Base-by-base conservation (phyloP, 2,113 vertebrate species). In the Columbina picui region DNA sequence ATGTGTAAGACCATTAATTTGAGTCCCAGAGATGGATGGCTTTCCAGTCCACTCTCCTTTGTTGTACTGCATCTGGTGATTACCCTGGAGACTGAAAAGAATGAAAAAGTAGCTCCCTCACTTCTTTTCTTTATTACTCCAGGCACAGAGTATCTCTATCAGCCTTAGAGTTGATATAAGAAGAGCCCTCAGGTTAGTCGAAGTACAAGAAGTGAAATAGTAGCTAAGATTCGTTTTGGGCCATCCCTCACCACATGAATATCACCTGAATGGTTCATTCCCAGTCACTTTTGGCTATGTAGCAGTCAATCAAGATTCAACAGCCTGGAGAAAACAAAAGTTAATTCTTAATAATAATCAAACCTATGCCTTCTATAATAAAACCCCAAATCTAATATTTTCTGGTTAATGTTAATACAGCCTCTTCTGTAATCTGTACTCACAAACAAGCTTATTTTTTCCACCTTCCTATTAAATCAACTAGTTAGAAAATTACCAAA, bases 1-100 rank as follows among this genome's bases (percentile, higher is more conserved):
- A 41, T 41, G 30, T 93, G 27, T 91, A 90, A 89, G 34, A 67
- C 10, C 79, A 96, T 91, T 97, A 95, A 95, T 96, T 93, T 96
- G 77, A 92, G 81, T 90, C 47, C 60, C 61, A 85, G 49, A 78
- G 82, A 94, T 69, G 86, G 63, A 93, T 96, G 78, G 53, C 39
- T 96, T 93, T 96, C 77, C 87, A 89, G 67, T 90, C 41, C 52
- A 83, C 30, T 96, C 83, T 70, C 34, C 65, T 88, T 95, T 94
- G 79, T 93, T 85, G 83, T 65, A 70, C 47, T 91, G 61, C 82
- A 86, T 97, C 63, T 57, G 43, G 78, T 93, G 84, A 96, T 96
- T 96, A 97, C 80, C 78, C 85, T 90, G 34, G 89, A 91, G 93
- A 94, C 95, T 70, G 74, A 21, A 94, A 91, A 36, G 68, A 93